Evolutionary conservation across 35 echinoderm and acorn worm species (phyloP), one percentile per base, ranked within the genome.

Genomic region (Patiria miniata): DNA sequence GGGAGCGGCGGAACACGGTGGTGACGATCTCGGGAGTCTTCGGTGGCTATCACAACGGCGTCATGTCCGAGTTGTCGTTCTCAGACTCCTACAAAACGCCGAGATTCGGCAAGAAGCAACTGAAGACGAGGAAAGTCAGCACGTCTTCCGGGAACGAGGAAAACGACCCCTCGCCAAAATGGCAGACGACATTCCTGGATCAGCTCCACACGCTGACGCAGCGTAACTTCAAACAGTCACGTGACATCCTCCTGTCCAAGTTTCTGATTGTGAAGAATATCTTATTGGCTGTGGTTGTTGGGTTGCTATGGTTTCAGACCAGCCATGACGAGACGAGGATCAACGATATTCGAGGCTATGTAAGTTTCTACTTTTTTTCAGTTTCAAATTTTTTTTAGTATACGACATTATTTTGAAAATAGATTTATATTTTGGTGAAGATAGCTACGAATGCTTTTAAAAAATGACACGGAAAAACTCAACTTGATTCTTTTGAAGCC

Each of bases 221-320:
- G 10, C 37, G 93, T 16, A 87, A 84, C 59, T 95, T 95, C 39
- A 61, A 76, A 55, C 93, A 95, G 52, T 78, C 78, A 57, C 78
- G 84, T 26, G 58, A 34, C 39, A 29, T 51, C 14, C 44, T 95
- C 34, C 51, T 94, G 12, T 86, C 88, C 16, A 77, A 61, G 77
- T 54, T 94, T 15, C 82, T 82, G 8, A n/a, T 90, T n/a, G 37
- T 91, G 10, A 77, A 83, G 37, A 83, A 90, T 37, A 54, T 87
- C 17, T 42, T 85, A 2, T 42, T 86, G 36, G 88, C 83, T 1
- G 34, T 87, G 5, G 68, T 95, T 9, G 80, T 91, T 39, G 89
- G 89, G 7, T 37, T 88, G 4, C 51, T 95, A 39, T 95, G 90
- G 85, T 95, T 87, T 37, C 85, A 87, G 52, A 47, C 88, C 1